Conservation (phyloP, 2,797 vertebrate genomes). For the Heliangelus exortis region DNA sequence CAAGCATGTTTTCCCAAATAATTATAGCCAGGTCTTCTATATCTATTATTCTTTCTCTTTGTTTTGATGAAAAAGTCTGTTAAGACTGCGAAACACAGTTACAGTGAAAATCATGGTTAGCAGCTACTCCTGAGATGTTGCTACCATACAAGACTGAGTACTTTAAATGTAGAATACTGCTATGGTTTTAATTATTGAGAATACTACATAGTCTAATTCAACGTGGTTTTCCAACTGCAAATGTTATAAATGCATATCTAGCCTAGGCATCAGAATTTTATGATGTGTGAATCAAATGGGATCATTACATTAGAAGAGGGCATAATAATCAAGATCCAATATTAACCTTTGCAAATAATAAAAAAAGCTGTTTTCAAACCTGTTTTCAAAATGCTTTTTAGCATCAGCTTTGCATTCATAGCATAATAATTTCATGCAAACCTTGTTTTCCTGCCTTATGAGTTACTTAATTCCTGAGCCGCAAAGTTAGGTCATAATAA, state of each 20-base stretch:
- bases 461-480: conserved; percentile 55
- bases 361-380: conserved; percentile 24
- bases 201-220: conserved; percentile 17
- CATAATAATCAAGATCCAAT: conserved; percentile 1
- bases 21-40: not conserved
- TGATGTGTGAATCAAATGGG: not conserved
- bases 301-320: conserved; percentile 11
- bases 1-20: not conserved
- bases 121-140: not conserved
- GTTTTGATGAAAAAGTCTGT: not conserved
- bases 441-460: conserved; percentile 54
- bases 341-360: conserved; percentile 43
- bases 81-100: not conserved
- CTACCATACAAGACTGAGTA: not conserved
- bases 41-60: not conserved
- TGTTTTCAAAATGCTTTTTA: conserved; percentile 33
- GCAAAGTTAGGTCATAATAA: conserved; percentile 49
- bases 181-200: not conserved
- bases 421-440: conserved; percentile 59
- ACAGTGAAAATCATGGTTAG: not conserved
- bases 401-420: conserved; percentile 59
- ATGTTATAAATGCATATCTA: not conserved
- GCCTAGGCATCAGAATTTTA: not conserved
- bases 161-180: not conserved
- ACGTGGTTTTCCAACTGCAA: conserved; percentile 5